These are phyloP conservation scores for Allobates femoralis DNA, from an alignment of 2,797 vertebrate species.

Conservation along the genomic window DNA sequence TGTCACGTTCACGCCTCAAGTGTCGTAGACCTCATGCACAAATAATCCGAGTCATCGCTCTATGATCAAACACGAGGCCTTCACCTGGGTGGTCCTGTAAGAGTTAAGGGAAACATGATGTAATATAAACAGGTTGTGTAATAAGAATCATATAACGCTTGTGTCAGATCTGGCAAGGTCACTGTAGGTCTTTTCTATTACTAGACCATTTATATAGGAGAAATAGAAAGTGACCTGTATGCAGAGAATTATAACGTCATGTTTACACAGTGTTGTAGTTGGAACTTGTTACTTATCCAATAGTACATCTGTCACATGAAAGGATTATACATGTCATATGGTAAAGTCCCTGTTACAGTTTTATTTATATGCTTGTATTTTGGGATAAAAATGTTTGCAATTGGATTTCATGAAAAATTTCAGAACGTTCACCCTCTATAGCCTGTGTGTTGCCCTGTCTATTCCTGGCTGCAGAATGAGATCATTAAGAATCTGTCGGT, in stretches of 20 bases:
- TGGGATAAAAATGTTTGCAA: too few species aligned
- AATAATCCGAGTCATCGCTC: conserved; percentile 18
- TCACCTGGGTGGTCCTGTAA: conserved; percentile 48
- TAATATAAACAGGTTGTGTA: conserved; percentile 46
- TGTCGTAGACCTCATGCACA: conserved; percentile 18
- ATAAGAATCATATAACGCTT: conserved; percentile 25
- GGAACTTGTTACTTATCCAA: background rate
- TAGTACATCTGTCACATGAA: background rate
- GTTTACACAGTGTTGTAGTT: background rate
- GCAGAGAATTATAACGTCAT: background rate
- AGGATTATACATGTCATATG: background rate
- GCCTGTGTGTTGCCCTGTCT: too few species aligned
- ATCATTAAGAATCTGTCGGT: too few species aligned
- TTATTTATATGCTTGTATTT: too few species aligned
- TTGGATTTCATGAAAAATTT: too few species aligned
- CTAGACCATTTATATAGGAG: background rate
- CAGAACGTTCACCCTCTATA: too few species aligned
- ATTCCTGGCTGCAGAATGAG: too few species aligned
- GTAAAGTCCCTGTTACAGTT: background rate
- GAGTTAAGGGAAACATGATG: conserved; percentile 47
- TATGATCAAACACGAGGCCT: conserved; percentile 1
- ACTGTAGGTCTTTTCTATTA: conserved; percentile 15
- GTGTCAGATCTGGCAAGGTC: conserved; percentile 42
- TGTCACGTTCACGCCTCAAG: background rate
- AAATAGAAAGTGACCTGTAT: conserved; percentile 3